phyloP scores from a whole-genome alignment of 1,140 invertebrate genomes.

The Druon quercuslanigerum region DNA sequence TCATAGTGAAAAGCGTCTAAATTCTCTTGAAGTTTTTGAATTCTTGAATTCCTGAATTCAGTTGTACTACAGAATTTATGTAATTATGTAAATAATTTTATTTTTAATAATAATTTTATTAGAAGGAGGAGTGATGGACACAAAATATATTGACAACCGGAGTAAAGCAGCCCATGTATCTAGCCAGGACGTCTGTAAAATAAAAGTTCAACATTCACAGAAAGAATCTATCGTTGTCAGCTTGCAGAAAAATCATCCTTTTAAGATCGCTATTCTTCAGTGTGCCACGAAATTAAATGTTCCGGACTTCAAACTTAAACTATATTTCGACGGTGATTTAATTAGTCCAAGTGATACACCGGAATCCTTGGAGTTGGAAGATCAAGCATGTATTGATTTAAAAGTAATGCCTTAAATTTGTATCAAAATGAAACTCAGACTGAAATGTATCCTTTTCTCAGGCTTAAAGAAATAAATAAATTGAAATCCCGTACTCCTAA shows the following conservation, averaged over 20 bases:
- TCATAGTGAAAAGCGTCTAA: too few species aligned
- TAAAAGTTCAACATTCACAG: slow-evolving; percentile 66
- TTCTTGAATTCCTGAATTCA: too few species aligned
- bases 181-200: slow-evolving; percentile 53
- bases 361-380: slow-evolving; percentile 67
- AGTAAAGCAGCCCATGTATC: neutral
- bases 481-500: too few species aligned
- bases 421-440: neutral
- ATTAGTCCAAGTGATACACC: slow-evolving; percentile 63
- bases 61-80: too few species aligned
- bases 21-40: too few species aligned
- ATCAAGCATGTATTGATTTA: slow-evolving; percentile 70
- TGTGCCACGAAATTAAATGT: slow-evolving; percentile 59
- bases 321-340: slow-evolving; percentile 70
- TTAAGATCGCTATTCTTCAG: slow-evolving; percentile 50
- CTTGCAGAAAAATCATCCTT: slow-evolving; percentile 57
- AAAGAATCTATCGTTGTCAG: slow-evolving; percentile 55
- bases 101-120: slow-evolving; percentile 24
- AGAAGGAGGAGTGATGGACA: slow-evolving; percentile 66
- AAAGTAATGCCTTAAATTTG: slow-evolving; percentile 40
- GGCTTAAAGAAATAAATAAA: too few species aligned
- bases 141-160: slow-evolving; percentile 31
- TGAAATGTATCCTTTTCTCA: too few species aligned
- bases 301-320: slow-evolving; percentile 59
- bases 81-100: neutral